phyloP scores from a whole-genome alignment of 2,797 vertebrate genomes.

The Pantherophis vulpinus region DNA sequence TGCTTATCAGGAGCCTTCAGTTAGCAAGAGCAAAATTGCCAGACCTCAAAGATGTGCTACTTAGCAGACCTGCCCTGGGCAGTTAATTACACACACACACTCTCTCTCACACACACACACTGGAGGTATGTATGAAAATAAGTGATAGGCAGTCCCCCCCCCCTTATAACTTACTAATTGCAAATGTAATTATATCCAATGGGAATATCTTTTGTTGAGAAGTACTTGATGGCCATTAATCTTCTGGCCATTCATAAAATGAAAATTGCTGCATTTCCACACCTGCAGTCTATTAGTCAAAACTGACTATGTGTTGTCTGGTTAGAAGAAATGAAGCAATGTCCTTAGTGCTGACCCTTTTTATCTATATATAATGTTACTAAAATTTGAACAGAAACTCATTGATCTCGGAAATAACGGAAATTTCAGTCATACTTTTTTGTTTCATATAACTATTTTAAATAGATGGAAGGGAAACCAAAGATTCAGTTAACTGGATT shows the following conservation, averaged over 20 bases:
- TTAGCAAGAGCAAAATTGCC: not conserved
- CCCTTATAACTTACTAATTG: not conserved
- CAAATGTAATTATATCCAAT: not conserved
- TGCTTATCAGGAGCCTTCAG: not conserved
- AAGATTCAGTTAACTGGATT: conserved; percentile 77
- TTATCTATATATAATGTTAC: not conserved
- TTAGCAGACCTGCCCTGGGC: not conserved
- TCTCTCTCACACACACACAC: not conserved
- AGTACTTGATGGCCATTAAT: not conserved
- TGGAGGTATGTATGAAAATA: not conserved
- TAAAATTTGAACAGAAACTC: not conserved
- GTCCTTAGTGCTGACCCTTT: not conserved
- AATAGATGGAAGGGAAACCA: conserved; percentile 63
- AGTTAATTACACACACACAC: not conserved
- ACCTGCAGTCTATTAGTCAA: not conserved
- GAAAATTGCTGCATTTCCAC: not conserved
- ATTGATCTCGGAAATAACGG: not conserved
- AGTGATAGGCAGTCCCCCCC: not conserved
- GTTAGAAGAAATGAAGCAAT: not conserved
- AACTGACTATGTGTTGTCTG: not conserved
- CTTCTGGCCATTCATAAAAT: not conserved
- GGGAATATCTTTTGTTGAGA: not conserved
- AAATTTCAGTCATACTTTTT: not conserved
- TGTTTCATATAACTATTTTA: conserved; percentile 29
- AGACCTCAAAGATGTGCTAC: not conserved